These are phyloP conservation scores for Teleopsis dalmanni DNA, from an alignment of 1,140 invertebrate genomes.

Conservation along the genomic window DNA sequence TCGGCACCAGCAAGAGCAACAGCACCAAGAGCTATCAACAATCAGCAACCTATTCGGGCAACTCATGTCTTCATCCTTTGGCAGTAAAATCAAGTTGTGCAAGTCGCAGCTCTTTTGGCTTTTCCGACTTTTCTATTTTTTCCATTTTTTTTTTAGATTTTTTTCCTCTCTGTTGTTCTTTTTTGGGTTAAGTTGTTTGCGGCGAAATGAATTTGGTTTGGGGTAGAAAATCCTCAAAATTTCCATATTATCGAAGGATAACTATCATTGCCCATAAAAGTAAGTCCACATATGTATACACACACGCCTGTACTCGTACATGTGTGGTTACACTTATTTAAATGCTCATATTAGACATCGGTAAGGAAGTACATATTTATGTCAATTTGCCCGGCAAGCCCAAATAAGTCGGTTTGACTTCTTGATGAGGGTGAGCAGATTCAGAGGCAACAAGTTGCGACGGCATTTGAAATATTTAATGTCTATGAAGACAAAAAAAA, in stretches of 20 bases:
- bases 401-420: not conserved
- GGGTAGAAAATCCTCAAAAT: conserved; percentile 34
- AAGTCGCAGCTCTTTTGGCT: conserved; percentile 1
- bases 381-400: conserved; percentile 12
- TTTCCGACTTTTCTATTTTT: conserved; percentile 6
- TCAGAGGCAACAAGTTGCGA: conserved; percentile 3
- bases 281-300: not conserved
- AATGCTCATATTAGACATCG: no score
- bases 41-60: no score
- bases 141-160: no score
- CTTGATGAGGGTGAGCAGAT: not conserved
- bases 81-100: no score
- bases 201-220: conserved; percentile 15
- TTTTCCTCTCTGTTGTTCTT: not conserved
- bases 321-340: conserved; percentile 2
- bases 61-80: no score
- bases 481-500: conserved; percentile 1
- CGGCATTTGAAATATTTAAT: not conserved
- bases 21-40: no score
- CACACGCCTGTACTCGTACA: conserved; percentile 1
- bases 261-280: conserved; percentile 13
- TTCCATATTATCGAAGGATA: conserved; percentile 38
- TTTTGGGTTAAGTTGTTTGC: conserved; percentile 21
- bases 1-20: no score
- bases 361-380: conserved; percentile 8